phyloP scores from a whole-genome alignment of 1,140 invertebrate genomes.

The Drosophila chauvacae region DNA sequence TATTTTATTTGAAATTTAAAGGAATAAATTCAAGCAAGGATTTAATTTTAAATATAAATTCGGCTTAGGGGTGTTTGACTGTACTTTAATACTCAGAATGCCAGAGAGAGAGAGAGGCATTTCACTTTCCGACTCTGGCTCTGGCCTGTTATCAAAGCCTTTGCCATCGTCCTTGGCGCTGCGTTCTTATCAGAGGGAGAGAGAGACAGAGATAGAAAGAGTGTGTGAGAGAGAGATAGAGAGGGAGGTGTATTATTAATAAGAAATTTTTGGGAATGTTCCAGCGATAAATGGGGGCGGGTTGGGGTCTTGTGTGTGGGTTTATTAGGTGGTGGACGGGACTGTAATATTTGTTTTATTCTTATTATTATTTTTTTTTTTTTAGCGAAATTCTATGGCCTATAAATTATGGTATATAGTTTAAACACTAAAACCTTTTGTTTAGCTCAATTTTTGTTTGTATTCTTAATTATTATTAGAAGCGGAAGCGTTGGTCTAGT shows the following conservation, averaged over 20 bases:
- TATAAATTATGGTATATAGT: conserved; percentile 34
- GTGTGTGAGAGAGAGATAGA: no score
- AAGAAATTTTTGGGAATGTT: conserved; percentile 7
- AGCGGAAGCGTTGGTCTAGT: conserved; percentile 55
- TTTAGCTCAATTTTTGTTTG: conserved; percentile 58
- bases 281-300: conserved; percentile 7
- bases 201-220: no score
- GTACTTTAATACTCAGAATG: conserved; percentile 36
- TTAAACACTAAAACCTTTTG: conserved; percentile 16
- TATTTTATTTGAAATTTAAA: neutral
- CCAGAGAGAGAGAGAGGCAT: conserved; percentile 1
- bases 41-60: neutral
- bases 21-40: neutral
- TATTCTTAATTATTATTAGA: conserved; percentile 35
- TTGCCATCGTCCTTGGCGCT: conserved; percentile 44
- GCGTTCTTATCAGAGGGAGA: conserved; percentile 28
- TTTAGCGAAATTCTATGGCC: conserved; percentile 58
- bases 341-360: conserved; percentile 21
- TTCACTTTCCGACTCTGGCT: conserved; percentile 27
- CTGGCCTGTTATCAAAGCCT: conserved; percentile 50
- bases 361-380: conserved; percentile 35
- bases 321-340: conserved; percentile 3
- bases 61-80: conserved; percentile 18
- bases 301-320: conserved; percentile 2
- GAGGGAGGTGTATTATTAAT: conserved; percentile 13